Evolutionary conservation across 2,888 invertebrate genomes (phyloP).

Genomic region (Drosophila setosimentum): DNA sequence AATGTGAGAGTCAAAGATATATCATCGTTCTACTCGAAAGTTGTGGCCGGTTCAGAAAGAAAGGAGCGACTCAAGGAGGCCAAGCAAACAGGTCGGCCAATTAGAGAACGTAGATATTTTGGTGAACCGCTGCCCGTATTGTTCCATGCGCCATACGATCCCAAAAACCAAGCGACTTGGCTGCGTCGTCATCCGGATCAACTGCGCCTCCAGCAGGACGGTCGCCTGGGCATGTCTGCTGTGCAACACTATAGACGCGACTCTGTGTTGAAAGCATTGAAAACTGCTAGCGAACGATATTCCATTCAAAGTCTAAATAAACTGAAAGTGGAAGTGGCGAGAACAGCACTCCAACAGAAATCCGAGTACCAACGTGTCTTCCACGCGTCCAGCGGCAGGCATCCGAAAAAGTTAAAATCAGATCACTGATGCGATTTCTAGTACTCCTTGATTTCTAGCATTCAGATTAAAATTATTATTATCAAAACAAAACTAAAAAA

Average conservation of each 20-base stretch:
- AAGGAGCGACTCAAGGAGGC: background rate
- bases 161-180: constrained; percentile 7
- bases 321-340: background rate
- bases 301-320: constrained; percentile 34
- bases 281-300: background rate
- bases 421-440: background rate
- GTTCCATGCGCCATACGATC: constrained; percentile 25
- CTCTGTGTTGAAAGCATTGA: background rate
- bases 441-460: constrained; percentile 6
- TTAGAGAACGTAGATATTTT: constrained; percentile 8
- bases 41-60: constrained; percentile 5
- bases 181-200: constrained; percentile 28
- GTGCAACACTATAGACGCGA: constrained; percentile 18
- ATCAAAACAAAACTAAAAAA: constrained; percentile 7
- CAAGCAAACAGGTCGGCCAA: background rate
- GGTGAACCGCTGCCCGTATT: constrained; percentile 3
- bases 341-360: background rate
- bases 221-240: background rate
- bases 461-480: background rate
- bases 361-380: constrained; percentile 28
- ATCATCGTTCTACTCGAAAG: constrained; percentile 15
- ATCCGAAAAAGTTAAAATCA: background rate
- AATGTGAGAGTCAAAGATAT: background rate
- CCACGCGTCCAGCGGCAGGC: background rate
- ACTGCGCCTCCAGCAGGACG: constrained; percentile 11